Evolutionary conservation across 1,140 invertebrate species (phyloP).

Genomic region (Reticulitermes speratus): DNA sequence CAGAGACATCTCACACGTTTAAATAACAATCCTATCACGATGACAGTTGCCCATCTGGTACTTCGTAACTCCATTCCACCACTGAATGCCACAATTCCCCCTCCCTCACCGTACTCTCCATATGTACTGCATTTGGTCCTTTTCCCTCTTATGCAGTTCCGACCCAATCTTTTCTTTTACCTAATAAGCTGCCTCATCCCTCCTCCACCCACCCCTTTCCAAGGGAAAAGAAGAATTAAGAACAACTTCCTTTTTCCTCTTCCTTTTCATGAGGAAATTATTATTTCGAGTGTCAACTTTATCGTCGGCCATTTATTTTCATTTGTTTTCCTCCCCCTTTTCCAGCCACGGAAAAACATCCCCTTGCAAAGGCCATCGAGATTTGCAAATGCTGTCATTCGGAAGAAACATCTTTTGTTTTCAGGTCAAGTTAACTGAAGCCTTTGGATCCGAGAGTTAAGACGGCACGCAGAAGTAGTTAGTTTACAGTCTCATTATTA

Average conservation of each 20-base stretch:
- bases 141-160: not conserved
- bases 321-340: conserved; percentile 20
- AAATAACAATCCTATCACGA: too few relatives aligned
- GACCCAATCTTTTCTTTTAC: conserved; percentile 21
- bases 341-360: conserved; percentile 5
- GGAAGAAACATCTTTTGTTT: conserved; percentile 2
- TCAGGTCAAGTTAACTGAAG: not conserved
- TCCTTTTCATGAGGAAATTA: conserved; percentile 32
- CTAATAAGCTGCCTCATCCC: conserved; percentile 21
- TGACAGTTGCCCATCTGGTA: too few relatives aligned
- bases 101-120: not conserved
- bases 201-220: not conserved
- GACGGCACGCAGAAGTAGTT: not conserved
- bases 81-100: not conserved
- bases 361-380: not conserved
- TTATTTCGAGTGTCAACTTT: conserved; percentile 34
- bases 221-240: conserved; percentile 29
- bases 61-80: not conserved
- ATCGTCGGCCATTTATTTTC: conserved; percentile 32
- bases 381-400: not conserved
- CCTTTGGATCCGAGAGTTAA: not conserved
- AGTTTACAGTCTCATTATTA: not conserved
- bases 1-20: too few relatives aligned
- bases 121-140: not conserved
- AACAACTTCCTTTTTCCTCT: conserved; percentile 28